Evolutionary conservation across 2,888 invertebrate genomes (phyloP).

Genomic region (Eupeodes latifasciatus): DNA sequence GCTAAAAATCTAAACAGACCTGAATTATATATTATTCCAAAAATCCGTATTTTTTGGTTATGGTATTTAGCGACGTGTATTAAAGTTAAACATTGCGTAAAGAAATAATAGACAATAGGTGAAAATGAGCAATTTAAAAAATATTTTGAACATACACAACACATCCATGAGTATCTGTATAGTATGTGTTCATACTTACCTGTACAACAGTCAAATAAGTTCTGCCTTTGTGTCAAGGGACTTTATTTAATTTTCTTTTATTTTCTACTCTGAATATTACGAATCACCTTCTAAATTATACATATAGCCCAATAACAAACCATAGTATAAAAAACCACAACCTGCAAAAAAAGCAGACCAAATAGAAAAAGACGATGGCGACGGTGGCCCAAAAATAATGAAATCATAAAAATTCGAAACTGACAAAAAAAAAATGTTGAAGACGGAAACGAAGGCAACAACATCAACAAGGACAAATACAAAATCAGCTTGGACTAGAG

Average conservation of each 20-base stretch:
- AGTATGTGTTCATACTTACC: neutral
- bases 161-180: too few species aligned
- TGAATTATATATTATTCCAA: neutral
- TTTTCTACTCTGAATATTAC: conserved; percentile 56
- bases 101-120: neutral
- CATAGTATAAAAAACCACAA: conserved; percentile 55
- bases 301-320: conserved; percentile 47
- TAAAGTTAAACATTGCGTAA: neutral
- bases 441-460: conserved; percentile 58
- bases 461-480: conserved; percentile 57
- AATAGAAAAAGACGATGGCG: conserved; percentile 28
- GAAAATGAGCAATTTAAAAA: conserved; percentile 1
- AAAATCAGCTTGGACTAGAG: conserved; percentile 53
- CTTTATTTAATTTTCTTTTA: conserved; percentile 70
- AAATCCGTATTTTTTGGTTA: neutral
- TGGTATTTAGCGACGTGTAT: neutral
- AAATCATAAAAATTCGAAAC: conserved; percentile 72
- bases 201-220: neutral
- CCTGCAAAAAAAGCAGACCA: conserved; percentile 15
- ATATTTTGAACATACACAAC: neutral
- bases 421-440: conserved; percentile 58
- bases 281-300: conserved; percentile 72
- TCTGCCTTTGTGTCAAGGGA: conserved; percentile 45
- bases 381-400: conserved; percentile 60
- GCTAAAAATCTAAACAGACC: neutral